A percentile compares a stretch with the other conserved stretches of the same genome.
Conservation (phyloP, 2,888 invertebrate genomes). For the Leuctra nigra region DNA sequence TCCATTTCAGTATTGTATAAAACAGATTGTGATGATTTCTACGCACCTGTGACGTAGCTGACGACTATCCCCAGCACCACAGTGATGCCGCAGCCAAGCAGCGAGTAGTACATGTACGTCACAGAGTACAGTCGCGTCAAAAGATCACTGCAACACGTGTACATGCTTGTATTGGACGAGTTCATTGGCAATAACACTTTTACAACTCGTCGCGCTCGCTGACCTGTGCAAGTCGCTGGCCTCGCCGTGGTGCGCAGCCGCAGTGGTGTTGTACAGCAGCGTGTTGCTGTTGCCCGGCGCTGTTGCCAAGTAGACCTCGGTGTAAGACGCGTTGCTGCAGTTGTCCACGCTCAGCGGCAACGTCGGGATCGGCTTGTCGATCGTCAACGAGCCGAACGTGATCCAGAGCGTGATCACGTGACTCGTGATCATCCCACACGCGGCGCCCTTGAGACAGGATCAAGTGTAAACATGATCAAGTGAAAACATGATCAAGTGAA, state of each 20-base stretch:
- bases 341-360: constrained; percentile 57
- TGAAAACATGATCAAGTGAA: too few species aligned
- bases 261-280: too few species aligned
- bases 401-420: constrained; percentile 70
- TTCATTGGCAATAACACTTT: too few species aligned
- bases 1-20: too few species aligned
- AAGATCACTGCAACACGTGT: constrained; percentile 51
- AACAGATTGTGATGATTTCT: not conserved
- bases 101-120: constrained; percentile 83
- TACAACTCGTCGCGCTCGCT: too few species aligned
- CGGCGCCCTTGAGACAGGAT: constrained; percentile 54
- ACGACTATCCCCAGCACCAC: constrained; percentile 61
- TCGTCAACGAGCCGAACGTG: constrained; percentile 60
- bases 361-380: constrained; percentile 50
- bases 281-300: too few species aligned
- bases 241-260: too few species aligned
- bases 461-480: not conserved
- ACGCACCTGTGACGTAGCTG: constrained; percentile 52
- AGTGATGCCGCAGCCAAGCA: constrained; percentile 71
- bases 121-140: constrained; percentile 60
- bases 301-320: too few species aligned
- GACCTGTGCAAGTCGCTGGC: too few species aligned
- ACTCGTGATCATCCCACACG: constrained; percentile 67
- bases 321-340: constrained; percentile 28
- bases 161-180: too few species aligned